A percentile compares a stretch with the other conserved stretches of the same genome.
phyloP scores from a whole-genome alignment of 2,888 invertebrate species.

The Bugulina stolonifera region DNA sequence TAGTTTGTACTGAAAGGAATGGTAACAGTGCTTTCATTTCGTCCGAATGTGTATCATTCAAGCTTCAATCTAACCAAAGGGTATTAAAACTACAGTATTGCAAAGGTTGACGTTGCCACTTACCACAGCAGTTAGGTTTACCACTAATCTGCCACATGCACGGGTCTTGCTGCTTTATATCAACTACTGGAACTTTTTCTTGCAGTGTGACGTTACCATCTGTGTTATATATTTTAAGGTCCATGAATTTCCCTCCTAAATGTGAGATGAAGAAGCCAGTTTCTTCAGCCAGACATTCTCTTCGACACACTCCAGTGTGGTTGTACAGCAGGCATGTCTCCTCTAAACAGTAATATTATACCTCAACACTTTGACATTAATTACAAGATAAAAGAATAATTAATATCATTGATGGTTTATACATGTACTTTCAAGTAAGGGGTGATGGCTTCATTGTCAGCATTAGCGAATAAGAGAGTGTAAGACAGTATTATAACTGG shows the following conservation, averaged over 20 bases:
- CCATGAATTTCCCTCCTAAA: not conserved
- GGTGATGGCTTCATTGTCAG: no score
- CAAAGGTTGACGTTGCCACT: not conserved
- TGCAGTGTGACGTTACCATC: not conserved
- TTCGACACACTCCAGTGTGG: conserved; percentile 7
- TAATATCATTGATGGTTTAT: not conserved
- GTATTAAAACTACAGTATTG: no score
- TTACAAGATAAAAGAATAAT: not conserved
- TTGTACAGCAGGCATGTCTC: conserved; percentile 17
- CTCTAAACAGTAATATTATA: no score
- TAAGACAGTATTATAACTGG: no score
- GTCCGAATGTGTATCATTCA: no score
- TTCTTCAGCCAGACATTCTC: not conserved
- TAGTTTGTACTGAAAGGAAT: not conserved
- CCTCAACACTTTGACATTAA: no score
- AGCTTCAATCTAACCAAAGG: no score
- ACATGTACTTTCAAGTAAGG: no score
- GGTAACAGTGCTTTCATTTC: no score
- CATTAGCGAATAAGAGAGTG: no score
- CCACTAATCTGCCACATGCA: conserved; percentile 19
- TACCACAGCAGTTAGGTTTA: conserved; percentile 13
- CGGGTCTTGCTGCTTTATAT: not conserved
- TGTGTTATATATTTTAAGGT: conserved; percentile 4
- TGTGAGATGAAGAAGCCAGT: conserved; percentile 14
- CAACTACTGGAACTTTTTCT: not conserved